Base-by-base conservation (phyloP, 2,888 invertebrate genomes). In the Glomeris marginata region DNA sequence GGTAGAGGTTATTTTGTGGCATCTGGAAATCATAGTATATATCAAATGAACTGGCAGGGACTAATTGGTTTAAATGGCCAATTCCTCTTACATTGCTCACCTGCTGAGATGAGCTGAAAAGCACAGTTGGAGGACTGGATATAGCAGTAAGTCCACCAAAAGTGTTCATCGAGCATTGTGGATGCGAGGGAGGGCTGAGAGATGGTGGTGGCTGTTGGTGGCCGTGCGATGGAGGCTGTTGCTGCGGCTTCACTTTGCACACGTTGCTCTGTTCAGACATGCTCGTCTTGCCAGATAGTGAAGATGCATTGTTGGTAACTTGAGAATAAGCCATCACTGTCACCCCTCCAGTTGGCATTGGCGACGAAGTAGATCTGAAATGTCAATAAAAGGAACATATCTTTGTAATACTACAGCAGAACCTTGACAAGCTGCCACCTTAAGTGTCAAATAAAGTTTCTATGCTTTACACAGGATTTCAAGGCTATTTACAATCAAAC, bases 161-260 rank as follows among this genome's bases (percentile, higher is more conserved):
- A 1, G 47, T 43, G 28, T 28, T 45, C 22, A 48, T 40, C 2
- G 47, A 28, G 42, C 50, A 40, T 21, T 47, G 47, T 20, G 21
- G 33, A 20, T 18, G 28, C 11, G 40, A 35, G 10, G 40, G 47
- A 8, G 28, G 35, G 33, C 38, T 22, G 28, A 41, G 16, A 50
- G 58, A 58, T 84, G 76, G 68, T 85, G 88, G 65, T 88, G 86
- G 15, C n/a, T 21, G n/a, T 22, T 21, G 49, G 33, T 42, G 56
- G 58, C 58, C 84, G 76, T 21, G n/a, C 2, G 21, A 21, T 8
- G 18, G 46, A 2, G 54, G 58, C 58, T 85, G 76, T 68, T 86
- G 88, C 66, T 88, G 86, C 50, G 85, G 85, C 68, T 86, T 85
- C 60, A 85, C 85, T 75, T 78, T 65, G 58, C 67, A 66, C 15